Base-by-base conservation (phyloP, 35 echinoderm and acorn worm species). In the Acanthaster planci region DNA sequence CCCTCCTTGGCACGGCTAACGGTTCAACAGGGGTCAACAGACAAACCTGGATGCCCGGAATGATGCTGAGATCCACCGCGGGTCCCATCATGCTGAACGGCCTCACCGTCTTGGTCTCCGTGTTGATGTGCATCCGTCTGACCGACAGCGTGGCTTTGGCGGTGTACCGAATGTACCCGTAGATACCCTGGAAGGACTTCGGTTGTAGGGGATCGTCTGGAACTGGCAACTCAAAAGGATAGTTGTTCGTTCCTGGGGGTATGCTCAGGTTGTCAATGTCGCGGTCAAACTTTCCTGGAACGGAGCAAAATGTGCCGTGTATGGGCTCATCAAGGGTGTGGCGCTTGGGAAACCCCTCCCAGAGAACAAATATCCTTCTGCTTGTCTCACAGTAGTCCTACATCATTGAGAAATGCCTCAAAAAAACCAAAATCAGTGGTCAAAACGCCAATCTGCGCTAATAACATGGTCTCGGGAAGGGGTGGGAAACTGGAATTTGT, bases 151-250 rank as follows among this genome's bases (percentile, higher is more conserved):
- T 72, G 1, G 64, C 64, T 26, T 21, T 34, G 5, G 34, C 3
- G 64, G 29, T 72, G n/a, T 72, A 72, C 64, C 34, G 23, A 12
- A 72, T 34, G 0, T 72, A 72, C 64, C 64, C 64, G 30, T 72
- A 72, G 8, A 10, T n/a, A 26, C 64, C 64, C 34, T 72, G 26
- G 64, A 72, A 72, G 7, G 64, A 34, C 1, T 26, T 10, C 9
- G 64, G 64, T 47, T 6, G 12, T 26, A 72, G 23, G 34, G 64
- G 15, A 19, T 12, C 6, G 64, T 29, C 14, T 30, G 64, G 64
- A 14, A 72, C 15, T 3, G 23, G 26, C 26, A 31, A 72, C 19
- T 21, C 64, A 26, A 72, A 72, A 14, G 64, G 64, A 9, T 72
- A 29, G 64, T 10, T 72, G 64, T 21, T 26, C 12, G 19, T 21